Evolutionary conservation across 2,888 invertebrate species (phyloP), one percentile per base, ranked within the genome.

Genomic region (Microctonus hyperodae): DNA sequence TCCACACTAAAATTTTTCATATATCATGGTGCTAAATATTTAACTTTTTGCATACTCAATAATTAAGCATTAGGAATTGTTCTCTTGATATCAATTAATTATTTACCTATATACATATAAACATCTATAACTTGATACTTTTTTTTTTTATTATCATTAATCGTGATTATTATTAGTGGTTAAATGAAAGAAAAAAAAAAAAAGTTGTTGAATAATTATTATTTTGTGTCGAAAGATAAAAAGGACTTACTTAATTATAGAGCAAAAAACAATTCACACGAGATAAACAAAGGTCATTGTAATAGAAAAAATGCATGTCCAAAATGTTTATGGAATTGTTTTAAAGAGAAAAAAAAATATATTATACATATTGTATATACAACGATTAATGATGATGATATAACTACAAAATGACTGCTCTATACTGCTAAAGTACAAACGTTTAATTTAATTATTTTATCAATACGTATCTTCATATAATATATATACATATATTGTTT

Each of bases 341-440:
- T 70, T 67, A 70, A 71, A 63, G 51, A 61, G 64, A 57, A 64
- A 68, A 60, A 67, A 50, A 59, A 56, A 71, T 63, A 67, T 63
- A 69, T 59, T 67, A 70, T 58, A 65, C 66, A 65, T 66, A 70
- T 65, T 76, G 72, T 75, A 74, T 77, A 77, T 76, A 76, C 74
- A 76, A 68, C 51, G 60, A 64, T 72, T 77, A 77, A 74, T 74
- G 79, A 76, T 74, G 79, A 76, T 79, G 78, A 74, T 77, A 76
- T 76, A 79, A 79, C 79, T 76, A 79, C 76, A 79, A 82, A 60
- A 83, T 77, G 83, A 83, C 83, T 83, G 83, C 83, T 83, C 82
- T 82, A 83, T 81, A 83, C 83, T 83, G 83, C 82, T 83, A 82
- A 82, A 83, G 83, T 83, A 83, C 83, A 83, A 83, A 83, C 81